Base-by-base conservation (phyloP, 2,888 invertebrate genomes). In the Tachina fera region DNA sequence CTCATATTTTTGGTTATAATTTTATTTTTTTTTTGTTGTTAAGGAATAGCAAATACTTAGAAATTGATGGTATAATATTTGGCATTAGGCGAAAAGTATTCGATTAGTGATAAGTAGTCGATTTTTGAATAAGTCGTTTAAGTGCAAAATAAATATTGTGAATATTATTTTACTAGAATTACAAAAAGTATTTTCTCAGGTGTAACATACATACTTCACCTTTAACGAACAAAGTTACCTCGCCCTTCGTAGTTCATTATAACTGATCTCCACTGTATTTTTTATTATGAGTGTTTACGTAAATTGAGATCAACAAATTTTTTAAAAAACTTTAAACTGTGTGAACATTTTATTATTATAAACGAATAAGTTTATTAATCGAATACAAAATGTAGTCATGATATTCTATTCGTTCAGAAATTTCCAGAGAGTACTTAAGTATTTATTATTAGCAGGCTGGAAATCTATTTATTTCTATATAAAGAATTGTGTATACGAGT, bases 361-460 rank as follows among this genome's bases (percentile, higher is more conserved):
- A 31, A 31, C 31, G 31, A 31, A 31, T 31, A 31, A 2, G 4
- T 41, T 53, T 70, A 16, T 70, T 39, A 0, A 19, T 10, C 19
- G 13, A 41, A 9, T 53, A 1, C 22, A 45, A 45, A n/a, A 45
- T 16, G 22, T 41, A 61, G 19, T 16, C 22, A 22, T 22, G 14
- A 9, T 16, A 4, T 6, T 22, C 13, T 78, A 80, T 51, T 61
- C 75, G 68, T 53, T 4, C 9, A 45, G n/a, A 10, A 14, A 13
- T 10, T 58, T 14, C 6, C 43, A 43, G 31, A 22, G 11, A 45
- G 43, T 39, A 45, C 19, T 53, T 47, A 0, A 1, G 61, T 45
- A 19, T 60, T 74, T 74, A 56, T 79, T 74, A 83, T 86, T 86
- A 86, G 79, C 79, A 19, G 79, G 47, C 61, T 76, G 16, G 75